Percentiles rank a stretch among this genome's conserved stretches.
Conservation (phyloP, 1,140 invertebrate genomes). For the Pomacea maculata region DNA sequence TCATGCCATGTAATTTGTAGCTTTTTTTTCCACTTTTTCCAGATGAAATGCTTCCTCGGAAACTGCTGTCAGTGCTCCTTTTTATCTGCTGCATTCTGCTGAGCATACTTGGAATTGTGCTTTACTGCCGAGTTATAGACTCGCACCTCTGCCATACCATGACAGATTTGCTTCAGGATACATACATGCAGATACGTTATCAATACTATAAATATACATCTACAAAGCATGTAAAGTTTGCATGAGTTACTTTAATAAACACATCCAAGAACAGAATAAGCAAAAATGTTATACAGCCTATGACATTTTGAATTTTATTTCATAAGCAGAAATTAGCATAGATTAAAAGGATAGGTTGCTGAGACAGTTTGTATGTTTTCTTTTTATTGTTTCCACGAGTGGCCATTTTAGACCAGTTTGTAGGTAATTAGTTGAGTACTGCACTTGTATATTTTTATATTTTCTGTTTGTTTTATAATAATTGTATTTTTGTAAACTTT, state of each 20-base stretch:
- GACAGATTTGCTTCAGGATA: conserved; percentile 28
- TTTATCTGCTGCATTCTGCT: conserved; percentile 40
- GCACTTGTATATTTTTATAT: too few species aligned
- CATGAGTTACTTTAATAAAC: not conserved
- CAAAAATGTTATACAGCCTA: too few species aligned
- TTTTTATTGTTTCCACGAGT: not conserved
- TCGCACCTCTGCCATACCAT: conserved; percentile 33
- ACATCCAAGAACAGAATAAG: too few species aligned
- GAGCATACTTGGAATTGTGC: conserved; percentile 41
- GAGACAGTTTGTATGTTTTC: not conserved
- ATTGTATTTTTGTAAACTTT: too few species aligned
- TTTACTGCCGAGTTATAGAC: conserved; percentile 43
- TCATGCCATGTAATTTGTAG: too few species aligned
- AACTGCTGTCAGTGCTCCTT: conserved; percentile 44
- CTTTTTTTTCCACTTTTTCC: conserved; percentile 16
- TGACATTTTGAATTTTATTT: too few species aligned
- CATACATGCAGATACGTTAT: conserved; percentile 40
- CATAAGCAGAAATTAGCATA: too few species aligned
- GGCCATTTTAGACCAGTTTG: not conserved
- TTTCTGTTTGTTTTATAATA: too few species aligned
- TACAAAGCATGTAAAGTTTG: conserved; percentile 30
- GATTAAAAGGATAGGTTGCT: not conserved
- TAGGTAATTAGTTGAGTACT: too few species aligned
- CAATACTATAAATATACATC: conserved; percentile 45
- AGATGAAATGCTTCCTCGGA: conserved; percentile 48